A percentile compares a stretch with the other conserved stretches of the same genome.
phyloP scores from a whole-genome alignment of 2,888 invertebrate species.

The Bembecia ichneumoniformis region DNA sequence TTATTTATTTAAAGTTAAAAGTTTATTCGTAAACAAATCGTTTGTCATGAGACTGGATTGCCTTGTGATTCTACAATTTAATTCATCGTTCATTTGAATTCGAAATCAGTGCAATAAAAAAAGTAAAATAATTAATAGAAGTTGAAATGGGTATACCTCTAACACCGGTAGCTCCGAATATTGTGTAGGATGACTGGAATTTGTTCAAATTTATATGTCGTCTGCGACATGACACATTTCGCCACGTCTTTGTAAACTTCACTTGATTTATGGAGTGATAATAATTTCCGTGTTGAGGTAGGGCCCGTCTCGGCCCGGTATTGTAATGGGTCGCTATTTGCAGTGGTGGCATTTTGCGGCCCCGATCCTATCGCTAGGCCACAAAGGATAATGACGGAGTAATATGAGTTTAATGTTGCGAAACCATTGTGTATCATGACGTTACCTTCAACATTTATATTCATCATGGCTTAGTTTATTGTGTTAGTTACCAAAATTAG shows the following conservation, averaged over 20 bases:
- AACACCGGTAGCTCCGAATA: neutral
- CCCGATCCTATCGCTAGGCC: conserved; percentile 24
- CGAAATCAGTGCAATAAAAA: too few species aligned
- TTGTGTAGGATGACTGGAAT: neutral
- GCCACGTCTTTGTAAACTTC: conserved; percentile 31
- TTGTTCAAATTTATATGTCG: neutral
- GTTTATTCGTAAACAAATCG: too few species aligned
- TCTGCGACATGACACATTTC: conserved; percentile 29
- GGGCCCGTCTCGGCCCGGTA: conserved; percentile 35
- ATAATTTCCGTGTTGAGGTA: conserved; percentile 60
- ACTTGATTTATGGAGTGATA: conserved; percentile 50
- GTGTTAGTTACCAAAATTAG: neutral
- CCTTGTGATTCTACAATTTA: too few species aligned
- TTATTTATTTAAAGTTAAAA: too few species aligned
- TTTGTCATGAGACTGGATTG: too few species aligned
- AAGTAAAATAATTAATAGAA: too few species aligned
- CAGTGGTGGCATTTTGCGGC: conserved; percentile 31
- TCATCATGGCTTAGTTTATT: neutral
- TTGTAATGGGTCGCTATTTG: conserved; percentile 36
- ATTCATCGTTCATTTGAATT: too few species aligned
- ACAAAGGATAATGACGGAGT: conserved; percentile 20
- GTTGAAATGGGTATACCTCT: neutral
- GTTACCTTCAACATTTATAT: neutral
- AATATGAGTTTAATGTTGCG: conserved; percentile 18
- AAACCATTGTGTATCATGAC: neutral